Base-by-base conservation (phyloP, 1,140 invertebrate species). In the Drosophila tsacasi region DNA sequence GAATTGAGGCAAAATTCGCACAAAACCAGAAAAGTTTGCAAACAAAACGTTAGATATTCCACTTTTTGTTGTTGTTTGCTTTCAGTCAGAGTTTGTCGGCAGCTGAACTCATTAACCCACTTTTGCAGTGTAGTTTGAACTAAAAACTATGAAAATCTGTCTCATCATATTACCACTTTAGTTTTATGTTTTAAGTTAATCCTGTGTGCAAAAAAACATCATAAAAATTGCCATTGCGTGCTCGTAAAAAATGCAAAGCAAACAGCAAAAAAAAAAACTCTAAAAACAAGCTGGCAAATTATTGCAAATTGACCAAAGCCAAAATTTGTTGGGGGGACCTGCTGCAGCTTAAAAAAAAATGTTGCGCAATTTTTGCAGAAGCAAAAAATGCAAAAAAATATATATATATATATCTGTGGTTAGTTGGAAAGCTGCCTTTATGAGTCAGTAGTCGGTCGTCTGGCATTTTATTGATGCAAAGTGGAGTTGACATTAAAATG, bases 21-120 rank as follows among this genome's bases (percentile, higher is more conserved):
- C 50, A 32, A 46, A 72, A 65, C 39, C 35, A 59, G 21, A 76
- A 59, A 74, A 40, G 61, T 73, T 50, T 65, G 35, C 42, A 67
- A 47, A 58, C 60, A 59, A 76, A 55, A 58, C 55, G 49, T 72
- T 49, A 58, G 47, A 27, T 64, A 69, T 49, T 74, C 47, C 66
- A 59, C 37, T 27, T 66, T 57, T 80, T 52, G 44, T 54, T 47
- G n/a, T 17, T 49, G 46, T 64, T 32, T 19, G 21, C 19, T 47
- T 55, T 25, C 13, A 25, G 37, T 49, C 40, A 37, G 9, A 50
- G 32, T 62, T 40, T 39, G 52, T 46, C 50, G 62, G 69, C 65
- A 76, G 67, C 44, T 89, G 77, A 87, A 87, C 84, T 87, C 84
- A 87, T 87, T 87, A 87, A 83, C 84, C 84, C 77, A 87, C 42